Percentiles rank a stretch among this genome's conserved stretches.
These are phyloP conservation scores for Caenorhabditis becei DNA, from an alignment of 2,888 invertebrate genomes.

Conservation along the genomic window DNA sequence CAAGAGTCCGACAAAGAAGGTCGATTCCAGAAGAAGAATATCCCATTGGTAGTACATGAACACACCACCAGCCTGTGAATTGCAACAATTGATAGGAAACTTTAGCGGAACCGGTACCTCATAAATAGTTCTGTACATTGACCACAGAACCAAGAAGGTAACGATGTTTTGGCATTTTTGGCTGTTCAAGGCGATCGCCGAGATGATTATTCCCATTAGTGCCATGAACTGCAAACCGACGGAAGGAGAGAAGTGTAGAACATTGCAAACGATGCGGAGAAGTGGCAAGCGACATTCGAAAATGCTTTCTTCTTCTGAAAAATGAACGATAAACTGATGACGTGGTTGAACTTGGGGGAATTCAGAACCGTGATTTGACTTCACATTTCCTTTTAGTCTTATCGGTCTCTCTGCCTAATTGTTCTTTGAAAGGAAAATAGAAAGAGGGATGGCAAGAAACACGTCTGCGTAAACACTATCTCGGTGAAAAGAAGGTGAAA, in stretches of 20 bases:
- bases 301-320: constrained; percentile 56
- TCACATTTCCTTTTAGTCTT: neutral
- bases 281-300: constrained; percentile 53
- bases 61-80: constrained; percentile 86
- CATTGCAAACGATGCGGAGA: constrained; percentile 37
- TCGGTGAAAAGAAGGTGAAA: constrained; percentile 85
- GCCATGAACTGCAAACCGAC: constrained; percentile 85
- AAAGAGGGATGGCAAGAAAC: constrained; percentile 3
- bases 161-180: constrained; percentile 83
- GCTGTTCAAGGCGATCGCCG: constrained; percentile 85
- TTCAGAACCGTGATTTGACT: constrained; percentile 23
- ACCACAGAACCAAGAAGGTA: constrained; percentile 86
- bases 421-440: constrained; percentile 33
- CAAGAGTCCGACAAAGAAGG: constrained; percentile 87
- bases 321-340: constrained; percentile 25
- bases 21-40: constrained; percentile 87
- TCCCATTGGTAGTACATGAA: constrained; percentile 89
- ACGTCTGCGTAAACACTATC: constrained; percentile 80
- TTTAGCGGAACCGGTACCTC: constrained; percentile 83
- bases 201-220: constrained; percentile 86
- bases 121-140: constrained; percentile 87
- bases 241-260: constrained; percentile 43
- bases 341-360: constrained; percentile 42
- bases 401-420: constrained; percentile 16
- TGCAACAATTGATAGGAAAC: constrained; percentile 2